Percentiles rank a stretch among this genome's conserved stretches.
Evolutionary conservation across 1,140 invertebrate species (phyloP).

Genomic region (Ceratitis capitata): DNA sequence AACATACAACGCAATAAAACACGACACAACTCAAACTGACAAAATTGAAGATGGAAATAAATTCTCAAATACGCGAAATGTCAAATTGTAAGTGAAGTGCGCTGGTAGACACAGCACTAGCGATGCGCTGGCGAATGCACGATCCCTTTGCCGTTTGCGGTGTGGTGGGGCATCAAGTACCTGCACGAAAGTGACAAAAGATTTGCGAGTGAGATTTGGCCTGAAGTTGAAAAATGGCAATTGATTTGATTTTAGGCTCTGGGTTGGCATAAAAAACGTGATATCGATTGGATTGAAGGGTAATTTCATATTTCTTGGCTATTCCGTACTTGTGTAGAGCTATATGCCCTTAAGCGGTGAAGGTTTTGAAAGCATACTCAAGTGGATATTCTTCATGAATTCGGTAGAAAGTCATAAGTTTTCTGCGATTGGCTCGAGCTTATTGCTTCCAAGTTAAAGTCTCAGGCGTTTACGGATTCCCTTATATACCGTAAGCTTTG

Average conservation of each 20-base stretch:
- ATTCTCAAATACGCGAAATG: slow-evolving; percentile 33
- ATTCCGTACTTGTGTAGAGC: too few relatives aligned
- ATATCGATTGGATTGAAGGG: background rate
- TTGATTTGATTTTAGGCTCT: slow-evolving; percentile 11
- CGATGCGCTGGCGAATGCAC: background rate
- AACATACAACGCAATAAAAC: slow-evolving; percentile 1
- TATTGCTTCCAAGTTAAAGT: too few relatives aligned
- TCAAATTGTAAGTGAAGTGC: slow-evolving; percentile 31
- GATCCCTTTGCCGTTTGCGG: background rate
- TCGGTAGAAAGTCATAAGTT: background rate
- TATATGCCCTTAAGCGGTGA: background rate
- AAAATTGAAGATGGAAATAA: slow-evolving; percentile 38
- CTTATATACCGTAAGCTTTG: too few relatives aligned
- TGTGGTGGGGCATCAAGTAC: background rate
- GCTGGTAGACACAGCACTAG: background rate
- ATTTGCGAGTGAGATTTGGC: background rate
- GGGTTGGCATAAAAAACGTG: background rate
- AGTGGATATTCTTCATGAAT: too few relatives aligned
- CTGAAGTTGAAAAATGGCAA: slow-evolving; percentile 23
- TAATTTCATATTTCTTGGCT: too few relatives aligned
- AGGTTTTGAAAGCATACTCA: too few relatives aligned
- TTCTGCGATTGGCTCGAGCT: background rate
- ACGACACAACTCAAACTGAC: slow-evolving; percentile 15
- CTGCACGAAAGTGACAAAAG: slow-evolving; percentile 2
- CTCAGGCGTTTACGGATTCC: too few relatives aligned